Percentiles rank a stretch among this genome's conserved stretches.
Conservation (phyloP, 2,888 invertebrate species). For the Romanomermis culicivorax region DNA sequence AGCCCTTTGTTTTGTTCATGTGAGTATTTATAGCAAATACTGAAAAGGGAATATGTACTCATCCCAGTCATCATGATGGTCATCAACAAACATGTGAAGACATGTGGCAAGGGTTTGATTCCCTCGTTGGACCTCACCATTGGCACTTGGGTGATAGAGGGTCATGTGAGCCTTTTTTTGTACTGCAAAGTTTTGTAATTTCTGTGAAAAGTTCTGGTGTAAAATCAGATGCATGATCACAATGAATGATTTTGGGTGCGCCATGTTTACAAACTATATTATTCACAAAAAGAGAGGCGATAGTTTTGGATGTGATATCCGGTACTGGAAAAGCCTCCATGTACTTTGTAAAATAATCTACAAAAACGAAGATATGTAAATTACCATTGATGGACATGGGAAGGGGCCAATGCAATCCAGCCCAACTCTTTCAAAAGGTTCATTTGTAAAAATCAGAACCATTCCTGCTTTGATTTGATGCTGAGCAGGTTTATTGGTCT, state of each 20-base stretch:
- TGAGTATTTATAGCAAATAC: constrained; percentile 17
- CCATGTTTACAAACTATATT: neutral
- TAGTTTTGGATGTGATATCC: constrained; percentile 21
- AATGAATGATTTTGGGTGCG: neutral
- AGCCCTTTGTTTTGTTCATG: constrained; percentile 13
- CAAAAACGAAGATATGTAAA: constrained; percentile 15
- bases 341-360: constrained; percentile 15
- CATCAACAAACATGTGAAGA: constrained; percentile 15
- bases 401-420: constrained; percentile 17
- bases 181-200: neutral
- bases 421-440: constrained; percentile 15
- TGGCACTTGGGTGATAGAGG: constrained; percentile 12
- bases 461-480: constrained; percentile 7
- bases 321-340: constrained; percentile 20
- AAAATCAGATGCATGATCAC: neutral
- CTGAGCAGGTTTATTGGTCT: neutral
- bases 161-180: neutral
- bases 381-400: constrained; percentile 12
- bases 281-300: constrained; percentile 16
- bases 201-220: neutral
- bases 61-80: constrained; percentile 20
- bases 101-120: constrained; percentile 15
- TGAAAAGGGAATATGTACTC: constrained; percentile 14
- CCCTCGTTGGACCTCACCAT: constrained; percentile 13
- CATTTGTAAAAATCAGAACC: constrained; percentile 8